Evolutionary conservation across 2,113 vertebrate genomes (phyloP), one percentile per base, ranked within the genome.

Genomic region (Siniperca chuatsi): DNA sequence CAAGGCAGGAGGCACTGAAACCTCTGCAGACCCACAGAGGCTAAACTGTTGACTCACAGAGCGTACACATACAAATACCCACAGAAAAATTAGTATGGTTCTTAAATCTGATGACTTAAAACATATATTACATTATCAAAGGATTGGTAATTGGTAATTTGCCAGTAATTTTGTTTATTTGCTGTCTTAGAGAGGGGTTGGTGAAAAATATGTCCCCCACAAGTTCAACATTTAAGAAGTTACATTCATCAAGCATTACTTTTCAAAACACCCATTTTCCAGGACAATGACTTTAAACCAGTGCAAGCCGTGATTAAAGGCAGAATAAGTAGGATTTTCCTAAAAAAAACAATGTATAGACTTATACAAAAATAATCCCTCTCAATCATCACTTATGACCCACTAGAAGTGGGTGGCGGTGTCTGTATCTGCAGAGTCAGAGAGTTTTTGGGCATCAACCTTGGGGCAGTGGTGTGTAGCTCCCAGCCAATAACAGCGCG

Each of bases 1-100:
- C 68, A 80, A 73, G 91, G 12, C 71, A 85, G 66, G 20, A 33
- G 35, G 66, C 7, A 46, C 50, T 54, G 50, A 75, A 73, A 70
- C 35, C 66, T 78, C 66, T 82, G 81, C 81, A 48, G 86, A 79
- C 25, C 40, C 40, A 75, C 13, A 21, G 44, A 81, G 15, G 29
- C 72, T 69, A 23, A 60, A 69, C 18, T 57, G 25, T 52, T 40
- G 10, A 48, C 65, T 77, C 62, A 40, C 42, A 33, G 15, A 64
- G 25, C 3, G 52, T 4, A 55, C 4, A 8, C 57, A 16, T 1
- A 58, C 10, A 74, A 55, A 37, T 40, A 9, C 44, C 35, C 12
- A 20, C 20, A 7, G 8, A 40, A 52, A 61, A 60, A 10, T 66
- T n/a, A 3, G 8, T 23, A 4, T 4, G 3, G 13, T n/a, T 67